Evolutionary conservation across 2,113 vertebrate genomes (phyloP).

Genomic region (Meleagris gallopavo): DNA sequence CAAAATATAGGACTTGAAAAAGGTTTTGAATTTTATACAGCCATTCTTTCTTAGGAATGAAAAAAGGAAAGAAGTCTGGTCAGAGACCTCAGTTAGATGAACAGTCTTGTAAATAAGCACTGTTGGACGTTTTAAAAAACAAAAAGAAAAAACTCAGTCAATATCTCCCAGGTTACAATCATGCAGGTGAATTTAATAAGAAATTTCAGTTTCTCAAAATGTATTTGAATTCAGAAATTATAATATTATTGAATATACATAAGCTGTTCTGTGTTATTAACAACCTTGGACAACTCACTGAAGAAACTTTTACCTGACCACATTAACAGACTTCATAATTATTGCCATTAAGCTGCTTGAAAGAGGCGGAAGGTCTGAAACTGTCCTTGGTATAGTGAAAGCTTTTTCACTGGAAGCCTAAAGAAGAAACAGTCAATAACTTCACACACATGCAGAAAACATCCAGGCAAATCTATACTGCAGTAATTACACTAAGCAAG

Average conservation of each 20-base stretch:
- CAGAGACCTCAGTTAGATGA: not conserved
- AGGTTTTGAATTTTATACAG: not conserved
- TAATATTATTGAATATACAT: not conserved
- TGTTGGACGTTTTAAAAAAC: not conserved
- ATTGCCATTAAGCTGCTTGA: conserved; percentile 83
- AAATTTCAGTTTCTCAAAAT: not conserved
- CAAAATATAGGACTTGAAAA: not conserved
- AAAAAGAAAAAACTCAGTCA: not conserved
- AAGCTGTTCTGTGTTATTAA: not conserved
- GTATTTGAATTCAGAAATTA: not conserved
- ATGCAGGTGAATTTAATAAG: not conserved
- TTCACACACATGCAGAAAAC: not conserved
- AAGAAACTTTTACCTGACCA: conserved; percentile 82
- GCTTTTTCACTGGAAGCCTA: conserved; percentile 78
- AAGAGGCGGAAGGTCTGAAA: conserved; percentile 88
- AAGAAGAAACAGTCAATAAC: not conserved
- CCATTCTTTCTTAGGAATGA: not conserved
- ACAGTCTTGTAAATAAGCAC: not conserved
- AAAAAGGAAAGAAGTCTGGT: not conserved
- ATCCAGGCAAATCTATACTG: not conserved
- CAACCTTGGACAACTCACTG: not conserved
- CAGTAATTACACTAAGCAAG: not conserved
- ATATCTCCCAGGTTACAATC: not conserved
- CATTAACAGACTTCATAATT: conserved; percentile 78
- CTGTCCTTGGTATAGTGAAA: conserved; percentile 73